Percentiles rank a stretch among this genome's conserved stretches.
phyloP scores from a whole-genome alignment of 1,140 invertebrate species.

The Zaprionus inermis region DNA sequence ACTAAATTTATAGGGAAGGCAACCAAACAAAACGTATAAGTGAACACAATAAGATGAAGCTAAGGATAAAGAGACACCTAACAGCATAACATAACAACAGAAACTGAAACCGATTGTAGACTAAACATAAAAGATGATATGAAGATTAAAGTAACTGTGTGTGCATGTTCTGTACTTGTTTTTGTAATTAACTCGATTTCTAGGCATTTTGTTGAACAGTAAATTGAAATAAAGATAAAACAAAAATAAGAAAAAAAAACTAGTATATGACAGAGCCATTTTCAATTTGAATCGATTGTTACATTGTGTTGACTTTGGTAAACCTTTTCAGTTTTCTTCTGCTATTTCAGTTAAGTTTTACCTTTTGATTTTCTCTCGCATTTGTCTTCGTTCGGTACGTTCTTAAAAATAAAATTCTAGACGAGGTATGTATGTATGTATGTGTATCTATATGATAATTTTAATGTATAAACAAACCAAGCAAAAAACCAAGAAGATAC shows the following conservation, averaged over 20 bases:
- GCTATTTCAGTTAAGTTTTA: slow-evolving; percentile 9
- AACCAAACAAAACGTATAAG: slow-evolving; percentile 29
- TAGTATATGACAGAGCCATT: slow-evolving; percentile 42
- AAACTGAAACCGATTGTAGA: slow-evolving; percentile 42
- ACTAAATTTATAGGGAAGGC: slow-evolving; percentile 74
- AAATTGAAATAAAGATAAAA: slow-evolving; percentile 21
- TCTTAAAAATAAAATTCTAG: slow-evolving; percentile 66
- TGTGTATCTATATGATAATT: slow-evolving; percentile 61
- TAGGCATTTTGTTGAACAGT: slow-evolving; percentile 13
- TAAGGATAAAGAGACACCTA: slow-evolving; percentile 14
- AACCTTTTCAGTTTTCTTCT: not conserved
- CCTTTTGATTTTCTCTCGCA: slow-evolving; percentile 31
- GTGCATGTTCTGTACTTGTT: slow-evolving; percentile 61
- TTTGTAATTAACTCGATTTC: slow-evolving; percentile 35
- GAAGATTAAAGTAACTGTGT: slow-evolving; percentile 19
- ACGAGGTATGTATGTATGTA: slow-evolving; percentile 71
- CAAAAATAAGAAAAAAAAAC: slow-evolving; percentile 2
- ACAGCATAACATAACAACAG: slow-evolving; percentile 27
- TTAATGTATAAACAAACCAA: slow-evolving; percentile 51
- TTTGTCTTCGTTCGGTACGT: slow-evolving; percentile 53
- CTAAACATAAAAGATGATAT: slow-evolving; percentile 36
- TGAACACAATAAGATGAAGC: slow-evolving; percentile 40
- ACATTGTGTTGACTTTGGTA: slow-evolving; percentile 40
- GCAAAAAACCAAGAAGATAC: slow-evolving; percentile 56
- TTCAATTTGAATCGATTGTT: slow-evolving; percentile 47